Evolutionary conservation across 2,888 invertebrate genomes (phyloP).

Genomic region (Epinotia demarniana): DNA sequence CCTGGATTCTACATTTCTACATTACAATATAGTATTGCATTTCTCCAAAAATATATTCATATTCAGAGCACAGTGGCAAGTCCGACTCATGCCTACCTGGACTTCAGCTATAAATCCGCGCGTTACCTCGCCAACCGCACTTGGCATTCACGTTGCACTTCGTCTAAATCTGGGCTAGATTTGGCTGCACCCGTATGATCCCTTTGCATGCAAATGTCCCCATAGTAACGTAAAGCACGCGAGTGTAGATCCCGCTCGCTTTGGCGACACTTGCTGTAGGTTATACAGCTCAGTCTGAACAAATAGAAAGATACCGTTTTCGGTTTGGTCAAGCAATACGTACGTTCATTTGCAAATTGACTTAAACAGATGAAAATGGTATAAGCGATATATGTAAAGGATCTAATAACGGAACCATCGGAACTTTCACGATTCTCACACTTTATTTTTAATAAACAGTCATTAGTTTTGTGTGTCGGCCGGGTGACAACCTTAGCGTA

Average conservation of each 20-base stretch:
- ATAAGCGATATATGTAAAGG: not conserved
- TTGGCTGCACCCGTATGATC: slow-evolving; percentile 34
- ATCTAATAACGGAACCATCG: not conserved
- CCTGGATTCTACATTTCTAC: no score
- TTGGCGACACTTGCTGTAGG: not conserved
- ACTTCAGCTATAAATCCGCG: slow-evolving; percentile 16
- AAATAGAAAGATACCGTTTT: not conserved
- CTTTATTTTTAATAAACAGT: no score
- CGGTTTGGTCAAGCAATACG: not conserved
- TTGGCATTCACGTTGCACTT: slow-evolving; percentile 29
- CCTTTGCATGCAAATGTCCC: not conserved
- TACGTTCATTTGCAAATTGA: not conserved
- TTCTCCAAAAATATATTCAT: not conserved
- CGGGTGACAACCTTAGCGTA: no score
- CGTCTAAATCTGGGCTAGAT: slow-evolving; percentile 32
- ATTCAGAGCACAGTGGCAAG: slow-evolving; percentile 1
- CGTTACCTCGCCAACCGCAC: slow-evolving; percentile 20
- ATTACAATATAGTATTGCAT: no score
- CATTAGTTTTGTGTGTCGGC: no score
- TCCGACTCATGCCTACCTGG: slow-evolving; percentile 12
- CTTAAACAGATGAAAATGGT: not conserved
- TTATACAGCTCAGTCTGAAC: not conserved
- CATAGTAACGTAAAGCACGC: not conserved
- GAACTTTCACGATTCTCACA: no score
- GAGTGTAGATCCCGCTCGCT: not conserved